Evolutionary conservation across 2,113 vertebrate genomes (phyloP).

Genomic region (Balaeniceps rex): DNA sequence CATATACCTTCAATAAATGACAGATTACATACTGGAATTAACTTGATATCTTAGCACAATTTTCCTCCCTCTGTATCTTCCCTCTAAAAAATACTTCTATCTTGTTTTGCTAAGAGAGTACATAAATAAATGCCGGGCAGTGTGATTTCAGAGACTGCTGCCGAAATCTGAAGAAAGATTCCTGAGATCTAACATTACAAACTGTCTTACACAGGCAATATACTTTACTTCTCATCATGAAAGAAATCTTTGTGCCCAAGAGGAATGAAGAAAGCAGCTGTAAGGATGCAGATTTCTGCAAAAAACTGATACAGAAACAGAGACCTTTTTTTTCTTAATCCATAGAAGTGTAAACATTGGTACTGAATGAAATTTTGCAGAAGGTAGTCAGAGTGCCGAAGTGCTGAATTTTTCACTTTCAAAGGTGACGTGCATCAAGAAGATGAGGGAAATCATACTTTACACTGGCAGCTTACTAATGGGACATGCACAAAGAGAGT

Average conservation of each 20-base stretch:
- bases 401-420: conserved; percentile 32
- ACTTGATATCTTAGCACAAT: neutral
- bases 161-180: conserved; percentile 6
- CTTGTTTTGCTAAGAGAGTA: neutral
- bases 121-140: conserved; percentile 18
- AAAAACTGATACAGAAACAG: conserved; percentile 26
- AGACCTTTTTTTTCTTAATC: conserved; percentile 13
- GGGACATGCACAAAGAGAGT: conserved; percentile 53
- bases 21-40: conserved; percentile 7
- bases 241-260: conserved; percentile 30
- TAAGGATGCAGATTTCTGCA: conserved; percentile 32
- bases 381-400: conserved; percentile 42
- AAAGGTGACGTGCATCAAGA: conserved; percentile 23
- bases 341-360: conserved; percentile 23
- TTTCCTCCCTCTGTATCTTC: neutral
- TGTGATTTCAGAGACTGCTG: conserved; percentile 17
- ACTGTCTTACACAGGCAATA: conserved; percentile 3
- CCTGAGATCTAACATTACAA: neutral
- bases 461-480: conserved; percentile 42
- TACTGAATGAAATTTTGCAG: conserved; percentile 13
- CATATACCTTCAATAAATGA: neutral
- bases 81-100: neutral
- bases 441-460: conserved; percentile 26
- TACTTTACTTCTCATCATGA: conserved; percentile 39
- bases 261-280: conserved; percentile 27